phyloP scores from a whole-genome alignment of 2,113 vertebrate genomes.

The Microcebus lehilahytsara region DNA sequence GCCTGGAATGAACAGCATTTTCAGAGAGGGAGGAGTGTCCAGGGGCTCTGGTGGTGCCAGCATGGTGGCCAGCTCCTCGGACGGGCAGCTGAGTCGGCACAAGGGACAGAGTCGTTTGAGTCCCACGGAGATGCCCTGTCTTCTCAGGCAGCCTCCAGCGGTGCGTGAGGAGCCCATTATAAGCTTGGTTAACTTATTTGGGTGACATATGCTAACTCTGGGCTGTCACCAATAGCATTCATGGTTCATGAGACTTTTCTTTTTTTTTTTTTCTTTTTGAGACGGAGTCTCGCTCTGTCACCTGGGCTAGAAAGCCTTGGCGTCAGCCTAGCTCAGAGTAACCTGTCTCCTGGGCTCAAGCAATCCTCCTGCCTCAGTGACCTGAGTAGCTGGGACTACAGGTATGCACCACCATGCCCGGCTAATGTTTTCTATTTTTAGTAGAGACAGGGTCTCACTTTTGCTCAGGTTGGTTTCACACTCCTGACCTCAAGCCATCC shows the following conservation, averaged over 20 bases:
- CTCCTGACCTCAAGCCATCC: no score
- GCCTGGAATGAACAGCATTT: neutral
- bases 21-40: neutral
- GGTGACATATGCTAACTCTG: neutral
- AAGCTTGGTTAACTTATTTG: neutral
- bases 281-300: no score
- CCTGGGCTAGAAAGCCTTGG: no score
- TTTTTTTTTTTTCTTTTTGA: neutral
- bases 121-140: neutral
- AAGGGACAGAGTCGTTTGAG: neutral
- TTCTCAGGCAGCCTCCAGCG: neutral
- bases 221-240: neutral
- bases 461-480: no score
- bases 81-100: neutral
- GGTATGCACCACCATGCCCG: fast-evolving
- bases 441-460: no score
- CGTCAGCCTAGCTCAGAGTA: no score
- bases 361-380: no score
- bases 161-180: neutral
- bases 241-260: neutral
- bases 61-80: neutral
- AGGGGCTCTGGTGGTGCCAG: neutral
- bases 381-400: no score
- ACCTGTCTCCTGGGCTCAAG: no score
- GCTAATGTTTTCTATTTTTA: no score